Evolutionary conservation across 2,797 vertebrate genomes (phyloP).

Genomic region (Hemitrygon akajei): DNA sequence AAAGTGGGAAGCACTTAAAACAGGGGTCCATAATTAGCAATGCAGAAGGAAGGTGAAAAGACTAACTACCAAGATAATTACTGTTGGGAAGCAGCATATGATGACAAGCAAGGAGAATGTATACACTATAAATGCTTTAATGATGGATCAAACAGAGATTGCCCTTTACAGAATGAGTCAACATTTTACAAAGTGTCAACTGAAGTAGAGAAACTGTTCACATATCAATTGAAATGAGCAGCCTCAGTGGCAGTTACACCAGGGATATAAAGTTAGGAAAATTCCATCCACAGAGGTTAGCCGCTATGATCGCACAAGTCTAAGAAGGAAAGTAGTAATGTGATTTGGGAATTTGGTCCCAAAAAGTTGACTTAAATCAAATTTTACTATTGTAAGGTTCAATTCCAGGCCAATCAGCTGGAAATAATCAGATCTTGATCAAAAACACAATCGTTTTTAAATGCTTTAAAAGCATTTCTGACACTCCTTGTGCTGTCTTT

Average conservation of each 20-base stretch:
- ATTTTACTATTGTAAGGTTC: no score
- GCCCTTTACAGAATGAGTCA: constrained; percentile 26
- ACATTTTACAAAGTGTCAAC: constrained; percentile 15
- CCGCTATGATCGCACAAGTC: neutral
- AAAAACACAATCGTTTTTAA: neutral
- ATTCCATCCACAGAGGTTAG: neutral
- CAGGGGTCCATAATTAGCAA: constrained; percentile 30
- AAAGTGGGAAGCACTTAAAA: constrained; percentile 32
- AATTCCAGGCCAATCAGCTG: neutral
- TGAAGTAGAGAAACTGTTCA: constrained; percentile 10
- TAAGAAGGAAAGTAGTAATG: neutral
- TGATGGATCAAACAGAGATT: constrained; percentile 35
- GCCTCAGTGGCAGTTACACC: neutral
- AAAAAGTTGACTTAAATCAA: neutral
- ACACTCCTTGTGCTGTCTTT: neutral
- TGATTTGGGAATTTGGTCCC: neutral
- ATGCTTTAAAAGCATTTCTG: neutral
- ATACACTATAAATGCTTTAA: constrained; percentile 28
- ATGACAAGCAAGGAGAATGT: constrained; percentile 31
- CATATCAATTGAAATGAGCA: constrained; percentile 15
- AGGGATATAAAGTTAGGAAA: neutral
- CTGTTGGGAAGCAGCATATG: constrained; percentile 28
- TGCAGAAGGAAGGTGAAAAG: constrained; percentile 26
- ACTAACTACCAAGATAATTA: constrained; percentile 28
- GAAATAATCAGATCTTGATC: neutral